Conservation (phyloP, 2,797 vertebrate species). For the Spinibarbus caldwelli region DNA sequence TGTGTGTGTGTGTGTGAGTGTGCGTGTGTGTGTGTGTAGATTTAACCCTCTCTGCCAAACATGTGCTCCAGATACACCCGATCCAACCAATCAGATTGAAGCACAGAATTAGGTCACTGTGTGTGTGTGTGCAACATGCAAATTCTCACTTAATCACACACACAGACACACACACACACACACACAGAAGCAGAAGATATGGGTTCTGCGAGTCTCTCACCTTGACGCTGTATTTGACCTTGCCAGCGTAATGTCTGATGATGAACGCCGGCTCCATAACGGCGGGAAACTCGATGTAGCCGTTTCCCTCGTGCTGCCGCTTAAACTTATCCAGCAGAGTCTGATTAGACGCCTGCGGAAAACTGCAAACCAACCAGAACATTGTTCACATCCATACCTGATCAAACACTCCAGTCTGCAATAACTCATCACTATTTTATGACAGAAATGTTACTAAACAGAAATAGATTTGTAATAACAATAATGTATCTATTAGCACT, state of each 20-base stretch:
- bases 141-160: slow-evolving; percentile 24
- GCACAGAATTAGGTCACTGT: slow-evolving; percentile 53
- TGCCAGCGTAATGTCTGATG: slow-evolving; percentile 96
- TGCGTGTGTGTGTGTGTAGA: no score
- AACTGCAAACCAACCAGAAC: no score
- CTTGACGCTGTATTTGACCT: slow-evolving; percentile 98
- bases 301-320: slow-evolving; percentile 92
- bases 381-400: no score
- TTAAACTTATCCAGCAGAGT: slow-evolving; percentile 97
- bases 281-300: slow-evolving; percentile 96
- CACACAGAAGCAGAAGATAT: neutral
- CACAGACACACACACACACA: neutral
- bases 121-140: slow-evolving; percentile 13
- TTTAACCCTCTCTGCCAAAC: slow-evolving; percentile 41
- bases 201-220: slow-evolving; percentile 72
- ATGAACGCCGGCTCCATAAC: slow-evolving; percentile 99
- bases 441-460: no score
- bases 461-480: no score
- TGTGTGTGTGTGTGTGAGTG: neutral
- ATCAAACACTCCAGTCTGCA: no score
- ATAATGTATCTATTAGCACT: no score
- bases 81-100: slow-evolving; percentile 55
- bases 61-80: slow-evolving; percentile 53
- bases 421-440: no score
- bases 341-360: slow-evolving; percentile 98